These are phyloP conservation scores for Sarcophaga rosellei DNA, from an alignment of 2,888 invertebrate genomes.

Conservation along the genomic window DNA sequence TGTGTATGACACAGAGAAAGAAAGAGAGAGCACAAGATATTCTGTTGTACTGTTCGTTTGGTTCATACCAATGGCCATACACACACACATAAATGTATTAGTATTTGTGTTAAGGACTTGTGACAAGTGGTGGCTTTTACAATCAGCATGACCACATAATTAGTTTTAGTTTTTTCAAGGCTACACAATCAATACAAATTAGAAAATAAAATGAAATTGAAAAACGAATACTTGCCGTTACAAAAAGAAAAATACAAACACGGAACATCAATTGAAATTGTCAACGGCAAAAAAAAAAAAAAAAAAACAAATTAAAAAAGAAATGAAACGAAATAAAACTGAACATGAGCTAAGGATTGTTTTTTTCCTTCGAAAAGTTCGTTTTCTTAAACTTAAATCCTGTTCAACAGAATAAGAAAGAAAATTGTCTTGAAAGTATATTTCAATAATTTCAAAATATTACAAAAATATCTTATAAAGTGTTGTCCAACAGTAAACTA, in stretches of 20 bases:
- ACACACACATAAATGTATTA: neutral
- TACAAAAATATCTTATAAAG: neutral
- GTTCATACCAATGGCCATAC: no score
- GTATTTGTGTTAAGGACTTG: conserved; percentile 39
- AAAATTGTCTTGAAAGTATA: neutral
- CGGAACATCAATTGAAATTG: conserved; percentile 61
- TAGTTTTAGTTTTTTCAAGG: conserved; percentile 65
- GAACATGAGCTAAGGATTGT: no score
- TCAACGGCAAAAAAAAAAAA: conserved; percentile 36
- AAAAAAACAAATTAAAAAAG: conserved; percentile 10
- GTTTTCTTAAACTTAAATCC: neutral
- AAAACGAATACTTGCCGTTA: neutral
- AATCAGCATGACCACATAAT: conserved; percentile 66
- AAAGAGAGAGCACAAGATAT: neutral
- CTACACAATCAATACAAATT: conserved; percentile 44
- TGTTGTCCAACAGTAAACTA: neutral
- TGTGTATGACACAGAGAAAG: no score
- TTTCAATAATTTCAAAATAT: neutral
- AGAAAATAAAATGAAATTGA: neutral
- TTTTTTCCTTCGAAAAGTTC: neutral
- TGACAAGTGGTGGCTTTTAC: conserved; percentile 57
- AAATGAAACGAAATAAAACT: neutral
- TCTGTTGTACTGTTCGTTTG: no score
- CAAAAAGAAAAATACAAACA: conserved; percentile 7
- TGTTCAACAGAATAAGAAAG: neutral